These are phyloP conservation scores for Adrianichthys oophorus DNA, from an alignment of 2,797 vertebrate species.

Conservation along the genomic window DNA sequence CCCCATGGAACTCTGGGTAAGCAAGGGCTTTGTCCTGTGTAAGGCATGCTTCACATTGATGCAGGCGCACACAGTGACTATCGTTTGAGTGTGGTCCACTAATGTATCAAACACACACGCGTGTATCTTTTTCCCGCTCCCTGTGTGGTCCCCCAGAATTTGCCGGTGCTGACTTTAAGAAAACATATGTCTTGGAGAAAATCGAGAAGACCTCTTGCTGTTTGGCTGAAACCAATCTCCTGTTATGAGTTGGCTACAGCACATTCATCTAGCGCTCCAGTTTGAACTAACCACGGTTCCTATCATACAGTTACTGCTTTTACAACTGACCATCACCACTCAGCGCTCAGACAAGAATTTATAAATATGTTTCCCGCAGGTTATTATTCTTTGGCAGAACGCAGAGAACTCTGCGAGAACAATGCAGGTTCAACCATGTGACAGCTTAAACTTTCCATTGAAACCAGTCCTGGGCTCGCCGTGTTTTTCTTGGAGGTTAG, in stretches of 20 bases:
- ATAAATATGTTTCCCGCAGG: slow-evolving; percentile 42
- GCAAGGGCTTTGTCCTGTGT: slow-evolving; percentile 65
- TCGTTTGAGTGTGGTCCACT: slow-evolving; percentile 45
- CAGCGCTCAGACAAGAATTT: slow-evolving; percentile 18
- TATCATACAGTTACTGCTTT: slow-evolving; percentile 32
- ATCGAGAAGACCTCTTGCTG: slow-evolving; percentile 20
- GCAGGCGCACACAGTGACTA: slow-evolving; percentile 26
- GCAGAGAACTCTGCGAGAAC: slow-evolving; percentile 36
- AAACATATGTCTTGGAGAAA: slow-evolving; percentile 50
- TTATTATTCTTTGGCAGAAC: slow-evolving; percentile 37
- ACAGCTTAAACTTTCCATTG: slow-evolving; percentile 60
- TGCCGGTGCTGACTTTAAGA: slow-evolving; percentile 37
- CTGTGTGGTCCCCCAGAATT: slow-evolving; percentile 56
- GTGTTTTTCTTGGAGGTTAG: slow-evolving; percentile 56
- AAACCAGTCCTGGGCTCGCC: slow-evolving; percentile 45
- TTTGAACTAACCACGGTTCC: slow-evolving; percentile 27
- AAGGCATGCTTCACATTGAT: slow-evolving; percentile 55
- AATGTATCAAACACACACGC: slow-evolving; percentile 46
- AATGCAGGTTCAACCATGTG: slow-evolving; percentile 43
- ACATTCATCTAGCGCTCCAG: slow-evolving; percentile 26
- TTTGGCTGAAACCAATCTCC: slow-evolving; percentile 31
- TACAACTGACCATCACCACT: slow-evolving; percentile 39
- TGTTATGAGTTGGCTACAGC: slow-evolving; percentile 19
- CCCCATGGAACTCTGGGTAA: slow-evolving; percentile 68
- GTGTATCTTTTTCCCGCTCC: slow-evolving; percentile 43